Evolutionary conservation across 1,140 invertebrate species (phyloP).

Genomic region (Papilio polytes): DNA sequence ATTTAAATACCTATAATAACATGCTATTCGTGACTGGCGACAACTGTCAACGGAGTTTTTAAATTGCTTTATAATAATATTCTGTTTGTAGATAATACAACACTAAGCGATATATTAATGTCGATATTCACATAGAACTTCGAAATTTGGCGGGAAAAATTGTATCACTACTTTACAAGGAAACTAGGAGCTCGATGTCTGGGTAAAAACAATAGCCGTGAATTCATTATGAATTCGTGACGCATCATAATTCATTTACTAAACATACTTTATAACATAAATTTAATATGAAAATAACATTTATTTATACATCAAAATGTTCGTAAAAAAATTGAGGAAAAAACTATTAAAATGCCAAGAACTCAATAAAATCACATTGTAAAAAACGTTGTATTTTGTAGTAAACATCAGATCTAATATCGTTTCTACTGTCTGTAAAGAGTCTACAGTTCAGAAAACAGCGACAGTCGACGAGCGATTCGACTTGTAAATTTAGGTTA

Average conservation of each 20-base stretch:
- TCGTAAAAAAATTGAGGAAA: background rate
- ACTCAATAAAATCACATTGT: too few species aligned
- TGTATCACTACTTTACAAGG: background rate
- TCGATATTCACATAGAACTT: background rate
- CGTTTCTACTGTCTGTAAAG: background rate
- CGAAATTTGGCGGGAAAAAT: background rate
- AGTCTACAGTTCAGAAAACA: background rate
- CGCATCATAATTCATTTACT: background rate
- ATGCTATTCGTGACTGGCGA: background rate
- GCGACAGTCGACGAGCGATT: background rate
- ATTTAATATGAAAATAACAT: background rate
- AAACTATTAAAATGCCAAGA: background rate
- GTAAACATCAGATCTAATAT: background rate
- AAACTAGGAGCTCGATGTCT: background rate
- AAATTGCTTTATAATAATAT: background rate
- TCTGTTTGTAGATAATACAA: background rate
- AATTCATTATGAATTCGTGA: background rate
- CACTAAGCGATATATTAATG: background rate
- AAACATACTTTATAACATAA: background rate
- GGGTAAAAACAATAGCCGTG: background rate
- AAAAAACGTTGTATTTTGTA: too few species aligned
- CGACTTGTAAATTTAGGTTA: constrained; percentile 16
- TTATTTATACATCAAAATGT: background rate
- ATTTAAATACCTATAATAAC: background rate
- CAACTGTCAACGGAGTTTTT: background rate